Evolutionary conservation across 1,140 invertebrate genomes (phyloP).

Genomic region (Drosophila mauritiana): DNA sequence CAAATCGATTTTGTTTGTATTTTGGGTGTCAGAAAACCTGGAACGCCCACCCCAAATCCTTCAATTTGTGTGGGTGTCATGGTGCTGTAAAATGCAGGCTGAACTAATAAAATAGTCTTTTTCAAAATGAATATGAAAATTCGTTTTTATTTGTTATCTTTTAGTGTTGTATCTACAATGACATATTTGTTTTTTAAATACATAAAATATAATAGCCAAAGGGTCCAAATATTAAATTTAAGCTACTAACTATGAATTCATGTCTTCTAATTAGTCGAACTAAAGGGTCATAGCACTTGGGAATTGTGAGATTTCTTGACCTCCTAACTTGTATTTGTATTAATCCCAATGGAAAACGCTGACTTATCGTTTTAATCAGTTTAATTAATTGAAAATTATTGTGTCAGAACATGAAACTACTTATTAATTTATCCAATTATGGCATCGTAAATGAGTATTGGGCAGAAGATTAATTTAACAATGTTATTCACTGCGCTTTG

Average conservation of each 20-base stretch:
- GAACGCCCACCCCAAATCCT: constrained; percentile 35
- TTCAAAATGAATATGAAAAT: constrained; percentile 2
- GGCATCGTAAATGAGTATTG: neutral
- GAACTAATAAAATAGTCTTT: constrained; percentile 6
- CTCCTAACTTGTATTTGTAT: constrained; percentile 3
- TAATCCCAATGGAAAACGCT: constrained; percentile 2
- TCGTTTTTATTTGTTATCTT: neutral
- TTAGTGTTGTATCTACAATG: neutral
- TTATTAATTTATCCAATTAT: constrained; percentile 29
- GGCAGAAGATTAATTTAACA: neutral
- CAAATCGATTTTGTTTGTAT: constrained; percentile 77
- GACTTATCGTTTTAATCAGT: constrained; percentile 9
- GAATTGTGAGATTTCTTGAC: neutral
- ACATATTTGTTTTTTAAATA: neutral
- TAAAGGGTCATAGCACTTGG: neutral
- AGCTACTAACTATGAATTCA: no score
- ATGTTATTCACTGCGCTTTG: neutral
- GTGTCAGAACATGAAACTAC: constrained; percentile 4
- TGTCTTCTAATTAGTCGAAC: neutral
- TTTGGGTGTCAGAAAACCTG: constrained; percentile 23
- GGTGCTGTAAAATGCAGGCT: constrained; percentile 30
- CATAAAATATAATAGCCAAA: neutral
- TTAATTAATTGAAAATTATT: constrained; percentile 45
- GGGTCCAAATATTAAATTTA: no score
- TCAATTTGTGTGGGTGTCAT: constrained; percentile 9